phyloP scores from a whole-genome alignment of 2,113 vertebrate species.

The Nothobranchius furzeri region DNA sequence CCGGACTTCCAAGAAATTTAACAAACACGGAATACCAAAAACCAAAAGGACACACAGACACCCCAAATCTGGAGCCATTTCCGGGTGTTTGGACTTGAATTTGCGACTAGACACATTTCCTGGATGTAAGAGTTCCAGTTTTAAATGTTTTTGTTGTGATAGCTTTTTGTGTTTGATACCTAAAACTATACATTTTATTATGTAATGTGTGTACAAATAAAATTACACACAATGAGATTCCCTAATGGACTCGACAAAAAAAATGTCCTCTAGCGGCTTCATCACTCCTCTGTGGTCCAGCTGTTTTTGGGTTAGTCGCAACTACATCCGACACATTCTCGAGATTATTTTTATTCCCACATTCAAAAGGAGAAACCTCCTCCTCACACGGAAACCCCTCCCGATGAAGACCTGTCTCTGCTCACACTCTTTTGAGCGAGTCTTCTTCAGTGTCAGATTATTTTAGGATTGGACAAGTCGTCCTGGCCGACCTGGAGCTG shows the following conservation, averaged over 20 bases:
- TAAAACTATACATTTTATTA: too few relatives aligned
- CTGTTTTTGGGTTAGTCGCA: too few relatives aligned
- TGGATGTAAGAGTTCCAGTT: too few relatives aligned
- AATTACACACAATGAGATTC: too few relatives aligned
- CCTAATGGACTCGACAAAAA: too few relatives aligned
- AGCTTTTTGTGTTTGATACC: too few relatives aligned
- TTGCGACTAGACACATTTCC: too few relatives aligned
- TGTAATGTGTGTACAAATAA: too few relatives aligned
- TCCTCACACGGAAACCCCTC: background rate
- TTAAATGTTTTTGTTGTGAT: too few relatives aligned
- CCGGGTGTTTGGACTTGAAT: background rate
- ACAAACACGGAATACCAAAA: background rate
- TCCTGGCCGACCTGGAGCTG: slow-evolving; percentile 12
- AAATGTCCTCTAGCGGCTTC: too few relatives aligned
- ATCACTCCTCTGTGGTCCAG: too few relatives aligned
- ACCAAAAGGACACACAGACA: background rate
- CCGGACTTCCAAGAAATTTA: background rate
- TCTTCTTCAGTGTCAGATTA: slow-evolving; percentile 1
- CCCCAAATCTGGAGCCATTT: background rate
- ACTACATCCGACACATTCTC: too few relatives aligned
- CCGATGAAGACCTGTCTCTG: background rate
- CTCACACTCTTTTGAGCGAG: background rate
- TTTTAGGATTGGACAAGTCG: slow-evolving; percentile 10
- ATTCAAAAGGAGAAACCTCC: background rate
- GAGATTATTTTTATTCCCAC: background rate